A percentile compares a stretch with the other conserved stretches of the same genome.
phyloP scores from a whole-genome alignment of 2,113 vertebrate genomes.

The Probosciger aterrimus region DNA sequence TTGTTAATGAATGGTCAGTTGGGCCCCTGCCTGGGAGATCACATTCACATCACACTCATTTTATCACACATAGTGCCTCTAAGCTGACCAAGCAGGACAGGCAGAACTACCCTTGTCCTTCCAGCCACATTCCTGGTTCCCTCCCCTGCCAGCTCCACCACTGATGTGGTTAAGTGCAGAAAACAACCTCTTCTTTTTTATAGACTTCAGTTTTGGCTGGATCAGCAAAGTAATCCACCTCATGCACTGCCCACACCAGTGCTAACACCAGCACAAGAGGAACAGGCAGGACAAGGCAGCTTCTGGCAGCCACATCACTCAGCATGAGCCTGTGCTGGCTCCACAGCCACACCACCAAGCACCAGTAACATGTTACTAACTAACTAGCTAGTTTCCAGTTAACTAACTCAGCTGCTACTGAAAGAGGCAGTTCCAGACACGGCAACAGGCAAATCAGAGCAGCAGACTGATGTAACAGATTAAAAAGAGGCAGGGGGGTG shows the following conservation, averaged over 20 bases:
- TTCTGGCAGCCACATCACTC: background rate
- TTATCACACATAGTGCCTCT: background rate
- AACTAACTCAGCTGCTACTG: background rate
- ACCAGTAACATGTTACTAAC: background rate
- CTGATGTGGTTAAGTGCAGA: background rate
- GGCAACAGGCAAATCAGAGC: background rate
- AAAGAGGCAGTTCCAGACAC: background rate
- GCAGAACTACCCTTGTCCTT: background rate
- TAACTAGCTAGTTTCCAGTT: background rate
- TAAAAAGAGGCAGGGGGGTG: background rate
- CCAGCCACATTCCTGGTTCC: background rate
- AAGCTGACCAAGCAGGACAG: background rate
- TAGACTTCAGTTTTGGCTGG: background rate
- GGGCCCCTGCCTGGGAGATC: background rate
- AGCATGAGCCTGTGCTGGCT: fast-evolving
- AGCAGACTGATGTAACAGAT: background rate
- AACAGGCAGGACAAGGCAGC: background rate
- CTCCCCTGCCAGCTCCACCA: background rate
- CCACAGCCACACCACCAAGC: background rate
- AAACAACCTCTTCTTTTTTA: background rate
- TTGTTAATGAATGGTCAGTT: fast-evolving
- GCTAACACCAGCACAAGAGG: background rate
- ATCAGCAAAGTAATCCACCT: background rate
- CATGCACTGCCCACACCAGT: background rate
- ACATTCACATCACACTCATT: background rate